A percentile compares a stretch with the other conserved stretches of the same genome.
Conservation (phyloP, 2,113 vertebrate species). For the Otocyon megalotis region DNA sequence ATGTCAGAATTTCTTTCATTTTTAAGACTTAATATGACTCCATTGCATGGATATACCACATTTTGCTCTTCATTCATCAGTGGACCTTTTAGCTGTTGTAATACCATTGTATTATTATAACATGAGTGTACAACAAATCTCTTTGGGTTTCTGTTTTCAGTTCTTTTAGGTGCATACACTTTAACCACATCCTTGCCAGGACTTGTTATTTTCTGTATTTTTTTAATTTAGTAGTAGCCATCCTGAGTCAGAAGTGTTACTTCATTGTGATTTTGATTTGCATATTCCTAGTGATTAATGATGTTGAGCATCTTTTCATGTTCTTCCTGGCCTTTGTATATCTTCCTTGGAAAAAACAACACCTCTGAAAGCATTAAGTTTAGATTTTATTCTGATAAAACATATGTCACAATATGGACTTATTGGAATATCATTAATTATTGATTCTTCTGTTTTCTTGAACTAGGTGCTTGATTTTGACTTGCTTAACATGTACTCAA, state of each 20-base stretch:
- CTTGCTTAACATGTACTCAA: not conserved
- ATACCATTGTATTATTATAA: not conserved
- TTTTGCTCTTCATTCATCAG: not conserved
- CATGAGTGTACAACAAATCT: too few relatives aligned
- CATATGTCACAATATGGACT: not conserved
- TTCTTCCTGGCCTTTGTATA: not conserved
- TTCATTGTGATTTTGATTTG: not conserved
- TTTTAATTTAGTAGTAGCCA: not conserved
- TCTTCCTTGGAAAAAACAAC: constrained; percentile 15
- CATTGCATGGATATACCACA: not conserved
- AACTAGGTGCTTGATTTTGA: constrained; percentile 51
- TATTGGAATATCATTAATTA: not conserved
- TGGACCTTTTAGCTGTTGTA: not conserved
- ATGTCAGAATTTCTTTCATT: not conserved
- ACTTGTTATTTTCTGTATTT: not conserved
- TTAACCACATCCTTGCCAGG: not conserved
- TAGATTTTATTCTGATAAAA: constrained; percentile 59
- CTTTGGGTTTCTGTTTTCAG: not conserved
- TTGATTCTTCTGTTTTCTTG: constrained; percentile 35
- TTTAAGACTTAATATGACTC: not conserved
- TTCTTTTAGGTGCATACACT: not conserved
- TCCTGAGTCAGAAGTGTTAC: not conserved
- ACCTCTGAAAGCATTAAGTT: not conserved
- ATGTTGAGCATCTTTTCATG: not conserved
- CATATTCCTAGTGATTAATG: not conserved